Percentiles rank a stretch among this genome's conserved stretches.
These are phyloP conservation scores for Rhynchopsitta pachyrhyncha DNA, from an alignment of 2,113 vertebrate genomes.

Conservation along the genomic window DNA sequence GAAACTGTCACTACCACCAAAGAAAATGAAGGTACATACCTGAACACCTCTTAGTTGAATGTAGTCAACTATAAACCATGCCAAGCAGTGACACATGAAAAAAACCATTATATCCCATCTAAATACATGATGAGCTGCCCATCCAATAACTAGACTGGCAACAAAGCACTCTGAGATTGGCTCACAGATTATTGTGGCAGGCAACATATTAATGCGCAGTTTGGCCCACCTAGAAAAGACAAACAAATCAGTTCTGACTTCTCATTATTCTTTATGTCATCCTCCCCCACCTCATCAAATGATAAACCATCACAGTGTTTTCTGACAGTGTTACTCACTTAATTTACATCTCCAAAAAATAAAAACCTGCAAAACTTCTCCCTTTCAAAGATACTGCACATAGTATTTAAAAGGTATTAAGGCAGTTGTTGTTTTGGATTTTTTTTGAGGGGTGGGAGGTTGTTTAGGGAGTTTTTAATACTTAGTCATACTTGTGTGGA, in stretches of 20 bases:
- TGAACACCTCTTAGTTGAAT: slow-evolving; percentile 95
- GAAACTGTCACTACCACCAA: background rate
- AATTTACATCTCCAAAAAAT: background rate
- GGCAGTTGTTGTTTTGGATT: accelerated
- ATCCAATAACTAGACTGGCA: slow-evolving; percentile 95
- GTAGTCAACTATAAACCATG: slow-evolving; percentile 97
- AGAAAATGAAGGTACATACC: slow-evolving; percentile 74
- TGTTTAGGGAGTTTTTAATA: background rate
- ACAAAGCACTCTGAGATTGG: slow-evolving; percentile 97
- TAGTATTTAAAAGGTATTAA: background rate
- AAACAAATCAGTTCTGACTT: background rate
- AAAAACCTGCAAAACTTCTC: background rate
- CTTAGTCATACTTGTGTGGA: background rate
- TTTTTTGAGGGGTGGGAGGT: background rate
- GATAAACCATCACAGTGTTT: background rate
- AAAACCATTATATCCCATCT: slow-evolving; percentile 99
- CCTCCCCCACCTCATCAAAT: background rate
- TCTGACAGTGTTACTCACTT: background rate
- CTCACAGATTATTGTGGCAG: slow-evolving; percentile 91
- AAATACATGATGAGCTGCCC: slow-evolving; percentile 92
- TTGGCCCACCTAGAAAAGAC: slow-evolving; percentile 89
- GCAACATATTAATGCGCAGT: slow-evolving; percentile 95
- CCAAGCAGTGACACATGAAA: slow-evolving; percentile 98
- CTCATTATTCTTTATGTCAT: background rate
- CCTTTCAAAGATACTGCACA: background rate